Evolutionary conservation across 2,888 invertebrate species (phyloP).

Genomic region (Lamproptera curius): DNA sequence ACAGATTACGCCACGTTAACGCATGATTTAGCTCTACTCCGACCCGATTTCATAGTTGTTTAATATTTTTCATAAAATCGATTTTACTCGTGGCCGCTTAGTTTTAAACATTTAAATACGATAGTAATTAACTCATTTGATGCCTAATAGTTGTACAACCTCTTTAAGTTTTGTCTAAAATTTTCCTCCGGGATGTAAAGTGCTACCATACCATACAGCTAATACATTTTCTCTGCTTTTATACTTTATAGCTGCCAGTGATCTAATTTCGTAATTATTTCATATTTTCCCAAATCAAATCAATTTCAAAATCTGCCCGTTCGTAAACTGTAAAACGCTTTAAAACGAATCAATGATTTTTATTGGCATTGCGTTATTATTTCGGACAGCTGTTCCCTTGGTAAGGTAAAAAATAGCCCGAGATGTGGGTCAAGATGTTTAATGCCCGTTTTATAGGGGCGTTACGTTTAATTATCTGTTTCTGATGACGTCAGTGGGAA

Average conservation of each 20-base stretch:
- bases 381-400: constrained; percentile 8
- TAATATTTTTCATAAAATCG: constrained; percentile 38
- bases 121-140: too few relatives aligned
- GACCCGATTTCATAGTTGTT: constrained; percentile 47
- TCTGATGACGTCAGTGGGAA: too few relatives aligned
- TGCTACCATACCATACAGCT: too few relatives aligned
- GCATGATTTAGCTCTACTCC: constrained; percentile 40
- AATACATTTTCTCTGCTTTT: too few relatives aligned
- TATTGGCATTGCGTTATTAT: constrained; percentile 19
- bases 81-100: too few relatives aligned
- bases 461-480: too few relatives aligned
- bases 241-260: too few relatives aligned
- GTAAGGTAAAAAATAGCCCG: not conserved
- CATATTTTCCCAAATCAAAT: constrained; percentile 37
- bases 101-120: too few relatives aligned
- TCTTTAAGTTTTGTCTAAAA: too few relatives aligned
- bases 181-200: too few relatives aligned
- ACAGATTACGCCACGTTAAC: constrained; percentile 33
- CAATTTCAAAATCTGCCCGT: constrained; percentile 33
- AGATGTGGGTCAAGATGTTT: not conserved
- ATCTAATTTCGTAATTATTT: constrained; percentile 45
- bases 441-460: too few relatives aligned
- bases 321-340: constrained; percentile 34
- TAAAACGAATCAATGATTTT: constrained; percentile 32
- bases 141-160: too few relatives aligned